phyloP scores from a whole-genome alignment of 2,888 invertebrate genomes.

The Patella pellucida region DNA sequence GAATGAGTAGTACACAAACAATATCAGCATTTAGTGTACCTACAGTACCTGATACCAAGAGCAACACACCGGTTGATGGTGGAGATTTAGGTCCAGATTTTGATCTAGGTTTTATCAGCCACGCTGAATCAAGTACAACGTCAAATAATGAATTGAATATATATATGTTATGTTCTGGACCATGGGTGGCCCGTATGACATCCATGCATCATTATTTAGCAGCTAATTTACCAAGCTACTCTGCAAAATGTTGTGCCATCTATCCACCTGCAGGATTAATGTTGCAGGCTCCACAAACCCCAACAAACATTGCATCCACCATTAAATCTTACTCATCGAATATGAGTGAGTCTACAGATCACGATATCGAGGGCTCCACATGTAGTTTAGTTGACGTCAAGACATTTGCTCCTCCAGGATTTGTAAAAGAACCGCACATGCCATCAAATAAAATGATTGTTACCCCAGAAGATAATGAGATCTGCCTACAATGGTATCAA shows the following conservation, averaged over 20 bases:
- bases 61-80: slow-evolving; percentile 32
- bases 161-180: slow-evolving; percentile 47
- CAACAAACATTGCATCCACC: slow-evolving; percentile 44
- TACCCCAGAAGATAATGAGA: slow-evolving; percentile 52
- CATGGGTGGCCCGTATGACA: slow-evolving; percentile 53
- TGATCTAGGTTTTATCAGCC: slow-evolving; percentile 64
- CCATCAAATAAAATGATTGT: slow-evolving; percentile 49
- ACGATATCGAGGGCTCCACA: slow-evolving; percentile 33
- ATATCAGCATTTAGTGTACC: slow-evolving; percentile 47
- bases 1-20: slow-evolving; percentile 59
- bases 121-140: slow-evolving; percentile 55
- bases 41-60: slow-evolving; percentile 24
- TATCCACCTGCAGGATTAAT: slow-evolving; percentile 59
- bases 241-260: slow-evolving; percentile 58
- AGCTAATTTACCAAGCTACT: slow-evolving; percentile 55
- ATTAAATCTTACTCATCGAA: slow-evolving; percentile 48
- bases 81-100: slow-evolving; percentile 57
- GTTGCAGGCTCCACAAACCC: slow-evolving; percentile 34
- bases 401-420: slow-evolving; percentile 45
- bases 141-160: slow-evolving; percentile 62
- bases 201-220: slow-evolving; percentile 61
- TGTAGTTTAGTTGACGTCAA: slow-evolving; percentile 13
- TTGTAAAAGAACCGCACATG: slow-evolving; percentile 36
- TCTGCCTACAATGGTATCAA: slow-evolving; percentile 65
- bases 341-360: slow-evolving; percentile 38